Evolutionary conservation across 2,113 vertebrate species (phyloP), one percentile per base, ranked within the genome.

Genomic region (Polypterus bichir): DNA sequence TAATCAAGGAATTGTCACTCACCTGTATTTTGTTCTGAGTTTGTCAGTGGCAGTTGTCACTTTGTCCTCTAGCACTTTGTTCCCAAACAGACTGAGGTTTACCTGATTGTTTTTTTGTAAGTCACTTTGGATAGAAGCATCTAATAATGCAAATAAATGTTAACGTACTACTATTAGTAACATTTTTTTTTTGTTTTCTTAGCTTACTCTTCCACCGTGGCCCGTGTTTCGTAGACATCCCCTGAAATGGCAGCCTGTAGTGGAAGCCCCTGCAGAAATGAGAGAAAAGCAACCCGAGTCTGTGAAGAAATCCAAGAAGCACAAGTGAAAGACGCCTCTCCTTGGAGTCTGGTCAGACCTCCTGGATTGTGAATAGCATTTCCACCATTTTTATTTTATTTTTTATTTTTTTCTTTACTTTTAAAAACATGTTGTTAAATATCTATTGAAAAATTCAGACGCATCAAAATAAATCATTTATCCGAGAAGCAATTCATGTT

Each of bases 161-260:
- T 27, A 27, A 27, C 27, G 27, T 27, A 27, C 27, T 27, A 27
- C 27, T 27, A 27, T 27, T 27, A 27, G 27, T 27, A 27, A 27
- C 27, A 27, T 27, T 27, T 27, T 27, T 27, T 27, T 27, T 27
- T 27, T 27, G 27, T 2, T 51, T 4, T 68, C 77, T 4, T 57
- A 98, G 96, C 76, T 97, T 67, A 99, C 94, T 0, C 88, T 99
- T 59, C 96, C 96, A 27, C 94, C 94, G 0, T 99, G 96, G 96
- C 93, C 94, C 1, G 92, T 97, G 86, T 99, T 91, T 76, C 90
- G 94, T 64, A 79, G 70, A 67, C 88, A 89, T 58, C 94, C 94
- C 57, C 81, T 99, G 53, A 84, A 85, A 56, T 99, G 96, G 96
- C 86, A 97, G 67, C 91, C 94, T 2, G 10, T 47, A 94, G 57